Base-by-base conservation (phyloP, 2,888 invertebrate genomes). In the Eilema sororculum region DNA sequence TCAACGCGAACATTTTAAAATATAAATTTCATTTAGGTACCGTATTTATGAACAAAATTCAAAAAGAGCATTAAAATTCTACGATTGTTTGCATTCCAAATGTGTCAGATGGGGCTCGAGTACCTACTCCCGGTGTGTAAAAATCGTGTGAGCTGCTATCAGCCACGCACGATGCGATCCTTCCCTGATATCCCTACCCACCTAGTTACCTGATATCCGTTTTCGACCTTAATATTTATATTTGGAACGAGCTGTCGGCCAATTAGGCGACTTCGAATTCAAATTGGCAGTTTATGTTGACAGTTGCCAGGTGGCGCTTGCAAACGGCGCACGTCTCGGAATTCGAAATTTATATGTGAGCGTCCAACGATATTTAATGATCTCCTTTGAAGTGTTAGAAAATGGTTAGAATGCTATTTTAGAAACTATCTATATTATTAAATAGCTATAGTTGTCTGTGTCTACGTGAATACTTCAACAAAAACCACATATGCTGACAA, bases 381-480 rank as follows among this genome's bases (percentile, higher is more conserved):
- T 87, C 89, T 78, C 86, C 93, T 94, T 94, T 94, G 94, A 94
- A 91, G 93, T 91, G 89, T 89, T 87, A 86, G 87, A 89, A 90
- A 92, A 91, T 91, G 88, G 88, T 90, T 90, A 89, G 90, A 89
- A 89, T 89, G 86, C 84, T 92, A 93, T 93, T 93, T 90, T 85
- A 71, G 85, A 82, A 80, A 78, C 76, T 73, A 70, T 83, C 84
- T n/a, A 84, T 84, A 85, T 87, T 83, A n/a, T n/a, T n/a, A n/a
- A 86, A 83, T 81, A 84, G 84, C 82, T 81, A 80, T 75, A 76
- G 79, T 76, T 82, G 83, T 86, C 87, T 85, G 85, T 84, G 84
- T 84, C 85, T 78, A 87, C 84, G 77, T 74, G 41, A 76, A 77
- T 37, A 86, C 86, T 89, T 84, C 86, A 86, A 89, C 87, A 88